Conservation (phyloP, 2,888 invertebrate genomes). For the Melanostoma mellinum region DNA sequence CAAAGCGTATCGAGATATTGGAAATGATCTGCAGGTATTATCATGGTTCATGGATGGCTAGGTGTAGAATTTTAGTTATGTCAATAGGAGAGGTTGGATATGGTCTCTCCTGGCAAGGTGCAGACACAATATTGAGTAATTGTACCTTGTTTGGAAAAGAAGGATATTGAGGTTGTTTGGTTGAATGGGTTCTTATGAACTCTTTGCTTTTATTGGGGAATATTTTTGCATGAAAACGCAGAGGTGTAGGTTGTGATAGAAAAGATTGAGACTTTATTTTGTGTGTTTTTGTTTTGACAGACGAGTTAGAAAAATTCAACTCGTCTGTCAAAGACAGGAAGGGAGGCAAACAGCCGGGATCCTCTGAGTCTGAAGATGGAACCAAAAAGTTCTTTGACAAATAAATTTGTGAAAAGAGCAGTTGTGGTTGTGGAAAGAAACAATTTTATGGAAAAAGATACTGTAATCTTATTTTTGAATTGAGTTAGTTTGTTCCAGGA, state of each 20-base stretch:
- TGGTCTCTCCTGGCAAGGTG: not conserved
- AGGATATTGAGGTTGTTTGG: constrained; percentile 26
- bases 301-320: too few species aligned
- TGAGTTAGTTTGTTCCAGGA: too few species aligned
- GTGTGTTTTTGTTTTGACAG: too few species aligned
- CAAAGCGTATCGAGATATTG: constrained; percentile 66
- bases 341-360: too few species aligned
- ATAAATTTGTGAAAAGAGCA: too few species aligned
- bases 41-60: constrained; percentile 46
- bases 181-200: constrained; percentile 25
- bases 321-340: too few species aligned
- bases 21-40: constrained; percentile 65
- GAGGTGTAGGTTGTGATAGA: not conserved
- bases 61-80: constrained; percentile 59
- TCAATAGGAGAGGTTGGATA: constrained; percentile 46
- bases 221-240: not conserved
- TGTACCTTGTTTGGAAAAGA: constrained; percentile 24
- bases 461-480: too few species aligned
- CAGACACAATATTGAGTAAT: constrained; percentile 27
- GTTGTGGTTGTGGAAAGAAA: too few species aligned
- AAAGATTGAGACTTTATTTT: constrained; percentile 4
- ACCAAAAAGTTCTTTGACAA: too few species aligned
- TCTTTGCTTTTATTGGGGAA: constrained; percentile 24
- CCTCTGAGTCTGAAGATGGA: too few species aligned
- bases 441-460: too few species aligned